These are phyloP conservation scores for Solea solea DNA, from an alignment of 2,113 vertebrate genomes.

Conservation along the genomic window DNA sequence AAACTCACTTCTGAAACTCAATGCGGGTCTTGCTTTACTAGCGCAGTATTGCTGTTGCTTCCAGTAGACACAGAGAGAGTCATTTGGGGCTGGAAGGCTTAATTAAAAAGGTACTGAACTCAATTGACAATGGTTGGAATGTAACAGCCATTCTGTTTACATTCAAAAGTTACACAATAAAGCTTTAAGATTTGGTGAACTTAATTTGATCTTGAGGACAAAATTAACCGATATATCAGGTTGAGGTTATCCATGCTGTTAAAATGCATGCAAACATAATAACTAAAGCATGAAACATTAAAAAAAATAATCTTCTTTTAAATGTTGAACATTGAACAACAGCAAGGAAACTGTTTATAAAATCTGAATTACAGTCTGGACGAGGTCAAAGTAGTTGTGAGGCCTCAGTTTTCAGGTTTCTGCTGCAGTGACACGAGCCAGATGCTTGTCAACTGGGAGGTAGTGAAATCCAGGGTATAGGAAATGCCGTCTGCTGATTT, in stretches of 20 bases:
- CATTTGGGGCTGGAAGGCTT: too few relatives aligned
- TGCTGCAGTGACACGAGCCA: constrained; percentile 46
- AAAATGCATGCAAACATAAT: constrained; percentile 37
- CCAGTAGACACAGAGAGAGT: too few relatives aligned
- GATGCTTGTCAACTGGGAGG: constrained; percentile 49
- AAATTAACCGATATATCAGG: background rate
- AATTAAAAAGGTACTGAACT: too few relatives aligned
- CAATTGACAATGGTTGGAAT: too few relatives aligned
- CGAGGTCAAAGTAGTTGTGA: constrained; percentile 36
- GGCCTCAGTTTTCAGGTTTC: constrained; percentile 38
- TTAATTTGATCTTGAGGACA: background rate
- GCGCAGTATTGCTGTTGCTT: too few relatives aligned
- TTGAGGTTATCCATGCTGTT: background rate
- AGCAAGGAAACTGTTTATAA: constrained; percentile 19
- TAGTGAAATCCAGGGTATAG: constrained; percentile 50
- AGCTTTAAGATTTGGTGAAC: background rate
- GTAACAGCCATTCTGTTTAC: too few relatives aligned
- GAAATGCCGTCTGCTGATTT: constrained; percentile 16
- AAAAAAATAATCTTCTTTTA: constrained; percentile 2
- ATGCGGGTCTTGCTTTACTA: too few relatives aligned
- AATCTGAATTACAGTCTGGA: constrained; percentile 20
- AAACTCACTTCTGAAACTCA: too few relatives aligned
- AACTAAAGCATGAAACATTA: constrained; percentile 3
- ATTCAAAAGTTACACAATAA: too few relatives aligned
- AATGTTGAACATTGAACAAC: background rate